Base-by-base conservation (phyloP, 2,888 invertebrate genomes). In the Noctua fimbriata region DNA sequence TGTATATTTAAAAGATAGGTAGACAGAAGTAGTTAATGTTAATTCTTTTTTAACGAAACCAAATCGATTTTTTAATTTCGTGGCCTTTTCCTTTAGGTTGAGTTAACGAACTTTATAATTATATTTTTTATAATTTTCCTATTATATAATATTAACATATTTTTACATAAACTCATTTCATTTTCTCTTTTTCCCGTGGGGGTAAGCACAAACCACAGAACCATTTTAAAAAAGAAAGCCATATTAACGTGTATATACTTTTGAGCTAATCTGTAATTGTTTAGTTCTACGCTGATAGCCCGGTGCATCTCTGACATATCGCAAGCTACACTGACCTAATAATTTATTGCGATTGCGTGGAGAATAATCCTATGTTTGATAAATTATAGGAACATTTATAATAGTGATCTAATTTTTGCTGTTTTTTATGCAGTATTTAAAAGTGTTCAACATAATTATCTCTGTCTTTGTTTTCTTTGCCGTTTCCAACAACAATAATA, bases 261-360 rank as follows among this genome's bases (percentile, higher is more conserved):
- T n/a, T 44, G 9, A 41, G 7, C n/a, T 63, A n/a, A 78, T 69
- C 36, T n/a, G 6, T 0, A 65, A 66, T 41, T 36, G 32, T 70
- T 60, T 49, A 32, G 3, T 41, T 73, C 16, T 21, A 55, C 36
- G 28, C 69, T 44, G 52, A 65, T 44, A 73, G 58, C 52, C 32
- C 52, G 52, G 65, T 55, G 69, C 32, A 63, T 60, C 44, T 73
- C 36, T 73, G 52, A 73, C 75, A 78, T 83, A 36, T 36, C 36
- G 36, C 72, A 82, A 32, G 52, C 49, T 24, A 36, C 66, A 63
- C 49, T 83, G 74, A 69, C 63, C 74, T 72, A 69, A 74, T 74
- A 72, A 66, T 78, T 55, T 69, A 49, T 6, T 49, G 60, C 55
- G 41, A 72, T 58, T 70, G 49, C 65, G 66, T 60, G 44, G 74